These are phyloP conservation scores for Apoderus coryli DNA, from an alignment of 2,888 invertebrate genomes.

Conservation along the genomic window DNA sequence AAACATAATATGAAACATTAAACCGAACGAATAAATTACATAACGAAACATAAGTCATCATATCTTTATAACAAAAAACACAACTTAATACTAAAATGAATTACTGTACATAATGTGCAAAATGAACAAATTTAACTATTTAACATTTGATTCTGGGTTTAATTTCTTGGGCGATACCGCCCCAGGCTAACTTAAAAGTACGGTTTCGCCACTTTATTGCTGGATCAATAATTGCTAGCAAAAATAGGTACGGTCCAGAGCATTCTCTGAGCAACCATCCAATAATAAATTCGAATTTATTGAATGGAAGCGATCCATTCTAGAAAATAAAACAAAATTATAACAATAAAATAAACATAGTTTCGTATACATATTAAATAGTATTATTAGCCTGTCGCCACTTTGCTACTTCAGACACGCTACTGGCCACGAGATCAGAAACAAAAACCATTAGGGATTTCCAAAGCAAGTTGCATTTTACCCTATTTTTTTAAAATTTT, in stretches of 20 bases:
- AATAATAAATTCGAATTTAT: constrained; percentile 81
- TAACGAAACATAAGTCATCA: too few relatives aligned
- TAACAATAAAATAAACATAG: background rate
- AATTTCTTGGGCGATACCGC: constrained; percentile 84
- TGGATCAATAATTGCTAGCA: constrained; percentile 74
- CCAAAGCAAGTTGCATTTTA: too few relatives aligned
- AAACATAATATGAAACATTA: too few relatives aligned
- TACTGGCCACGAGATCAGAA: background rate
- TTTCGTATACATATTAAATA: too few relatives aligned
- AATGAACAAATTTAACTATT: too few relatives aligned
- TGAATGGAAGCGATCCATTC: constrained; percentile 86
- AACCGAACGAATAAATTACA: too few relatives aligned
- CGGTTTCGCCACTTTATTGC: constrained; percentile 89
- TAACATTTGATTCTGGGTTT: constrained; percentile 57
- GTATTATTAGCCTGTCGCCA: too few relatives aligned
- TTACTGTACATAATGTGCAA: too few relatives aligned
- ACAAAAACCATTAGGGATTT: constrained; percentile 2
- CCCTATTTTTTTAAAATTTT: too few relatives aligned
- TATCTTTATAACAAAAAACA: too few relatives aligned
- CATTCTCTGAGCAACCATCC: constrained; percentile 92
- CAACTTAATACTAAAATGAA: too few relatives aligned
- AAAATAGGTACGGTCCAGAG: constrained; percentile 77
- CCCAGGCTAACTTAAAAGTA: constrained; percentile 86
- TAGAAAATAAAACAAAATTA: constrained; percentile 30
- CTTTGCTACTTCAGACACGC: too few relatives aligned